Evolutionary conservation across 2,888 invertebrate genomes (phyloP).

Genomic region (Acanthosepion lycidas): DNA sequence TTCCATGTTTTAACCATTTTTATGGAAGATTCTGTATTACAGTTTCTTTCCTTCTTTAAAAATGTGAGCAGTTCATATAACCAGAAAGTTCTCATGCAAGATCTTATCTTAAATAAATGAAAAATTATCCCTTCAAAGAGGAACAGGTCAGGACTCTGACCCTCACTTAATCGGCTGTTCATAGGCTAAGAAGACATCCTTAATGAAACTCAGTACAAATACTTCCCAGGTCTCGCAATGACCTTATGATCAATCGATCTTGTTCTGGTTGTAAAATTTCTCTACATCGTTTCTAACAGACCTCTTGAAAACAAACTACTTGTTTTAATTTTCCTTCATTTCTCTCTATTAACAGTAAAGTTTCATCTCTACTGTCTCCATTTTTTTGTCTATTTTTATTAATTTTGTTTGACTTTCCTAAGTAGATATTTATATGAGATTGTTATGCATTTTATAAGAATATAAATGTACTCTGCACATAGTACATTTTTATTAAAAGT

Average conservation of each 20-base stretch:
- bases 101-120: neutral
- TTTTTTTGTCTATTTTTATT: neutral
- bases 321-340: neutral
- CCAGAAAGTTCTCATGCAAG: neutral
- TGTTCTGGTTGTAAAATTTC: neutral
- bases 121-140: neutral
- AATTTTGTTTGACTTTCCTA: neutral
- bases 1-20: neutral
- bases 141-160: neutral
- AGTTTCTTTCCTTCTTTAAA: neutral
- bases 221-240: neutral
- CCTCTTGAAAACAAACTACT: neutral
- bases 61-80: neutral
- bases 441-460: neutral
- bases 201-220: slow-evolving; percentile 8
- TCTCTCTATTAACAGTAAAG: neutral
- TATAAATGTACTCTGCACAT: neutral
- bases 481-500: neutral
- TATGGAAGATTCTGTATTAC: neutral
- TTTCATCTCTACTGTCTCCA: neutral
- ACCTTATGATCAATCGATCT: neutral
- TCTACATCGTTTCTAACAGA: neutral
- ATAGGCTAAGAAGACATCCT: neutral
- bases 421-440: too few relatives aligned
- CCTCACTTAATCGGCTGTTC: neutral